A percentile compares a stretch with the other conserved stretches of the same genome.
Evolutionary conservation across 2,113 vertebrate species (phyloP).

Genomic region (Microcebus griseorufus): DNA sequence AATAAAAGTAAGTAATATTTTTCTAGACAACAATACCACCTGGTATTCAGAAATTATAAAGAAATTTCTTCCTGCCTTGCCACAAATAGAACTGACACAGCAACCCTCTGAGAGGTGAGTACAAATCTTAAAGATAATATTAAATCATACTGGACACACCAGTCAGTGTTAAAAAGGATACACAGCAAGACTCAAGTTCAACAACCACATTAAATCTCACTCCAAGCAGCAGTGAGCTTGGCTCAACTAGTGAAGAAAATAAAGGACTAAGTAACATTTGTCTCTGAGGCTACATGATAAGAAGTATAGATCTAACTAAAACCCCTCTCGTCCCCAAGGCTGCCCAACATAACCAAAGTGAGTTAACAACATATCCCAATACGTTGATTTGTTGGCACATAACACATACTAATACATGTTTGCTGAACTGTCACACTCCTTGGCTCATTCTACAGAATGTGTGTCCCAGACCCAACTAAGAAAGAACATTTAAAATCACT

Average conservation of each 20-base stretch:
- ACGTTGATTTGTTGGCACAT: background rate
- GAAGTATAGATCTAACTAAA: background rate
- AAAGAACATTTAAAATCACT: constrained; percentile 47
- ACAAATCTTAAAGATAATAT: constrained; percentile 36
- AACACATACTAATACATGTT: background rate
- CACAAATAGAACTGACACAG: constrained; percentile 38
- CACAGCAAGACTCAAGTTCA: constrained; percentile 21
- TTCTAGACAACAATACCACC: background rate
- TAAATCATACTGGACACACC: background rate
- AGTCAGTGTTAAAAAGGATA: constrained; percentile 7
- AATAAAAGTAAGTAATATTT: background rate
- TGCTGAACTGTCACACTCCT: background rate
- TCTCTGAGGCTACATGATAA: background rate
- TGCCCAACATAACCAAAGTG: background rate
- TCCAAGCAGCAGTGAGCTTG: background rate
- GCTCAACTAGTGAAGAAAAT: constrained; percentile 2
- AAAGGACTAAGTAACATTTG: background rate
- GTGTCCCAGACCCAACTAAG: background rate
- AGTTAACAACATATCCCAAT: background rate
- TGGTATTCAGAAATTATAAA: constrained; percentile 35
- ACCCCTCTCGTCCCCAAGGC: background rate
- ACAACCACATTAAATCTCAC: constrained; percentile 26
- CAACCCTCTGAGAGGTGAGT: background rate
- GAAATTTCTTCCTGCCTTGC: constrained; percentile 33
- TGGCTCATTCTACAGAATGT: background rate